Percentiles rank a stretch among this genome's conserved stretches.
phyloP scores from a whole-genome alignment of 2,888 invertebrate species.

The Nesidiocoris tenuis region DNA sequence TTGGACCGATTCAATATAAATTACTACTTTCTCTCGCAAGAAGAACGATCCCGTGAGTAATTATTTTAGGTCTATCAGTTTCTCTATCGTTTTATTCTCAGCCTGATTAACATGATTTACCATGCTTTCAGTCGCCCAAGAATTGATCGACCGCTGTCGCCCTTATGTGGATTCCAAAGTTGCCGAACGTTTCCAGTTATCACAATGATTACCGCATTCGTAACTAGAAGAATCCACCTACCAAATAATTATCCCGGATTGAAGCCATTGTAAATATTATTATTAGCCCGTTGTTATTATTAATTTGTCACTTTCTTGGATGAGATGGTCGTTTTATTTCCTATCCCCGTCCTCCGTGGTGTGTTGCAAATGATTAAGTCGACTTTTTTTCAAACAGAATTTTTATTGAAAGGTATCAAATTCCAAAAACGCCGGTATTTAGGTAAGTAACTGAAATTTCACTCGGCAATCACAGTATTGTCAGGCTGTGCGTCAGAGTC shows the following conservation, averaged over 20 bases:
- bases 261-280: not conserved
- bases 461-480: no score
- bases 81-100: not conserved
- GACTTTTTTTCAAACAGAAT: not conserved
- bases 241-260: not conserved
- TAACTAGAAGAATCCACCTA: not conserved
- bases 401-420: no score
- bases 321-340: not conserved
- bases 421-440: no score
- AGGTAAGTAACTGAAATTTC: no score
- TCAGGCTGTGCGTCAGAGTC: no score
- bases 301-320: not conserved
- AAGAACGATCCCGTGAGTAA: constrained; percentile 33
- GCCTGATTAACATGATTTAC: not conserved
- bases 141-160: constrained; percentile 9
- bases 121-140: constrained; percentile 11
- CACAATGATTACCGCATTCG: constrained; percentile 2
- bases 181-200: not conserved
- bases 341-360: not conserved
- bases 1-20: constrained; percentile 44
- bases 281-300: not conserved
- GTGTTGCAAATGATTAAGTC: not conserved
- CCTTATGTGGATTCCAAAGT: not conserved
- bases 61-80: not conserved
- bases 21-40: constrained; percentile 28